Evolutionary conservation across 2,888 invertebrate genomes (phyloP), one percentile per base, ranked within the genome.

Genomic region (Temnothorax ravouxi): DNA sequence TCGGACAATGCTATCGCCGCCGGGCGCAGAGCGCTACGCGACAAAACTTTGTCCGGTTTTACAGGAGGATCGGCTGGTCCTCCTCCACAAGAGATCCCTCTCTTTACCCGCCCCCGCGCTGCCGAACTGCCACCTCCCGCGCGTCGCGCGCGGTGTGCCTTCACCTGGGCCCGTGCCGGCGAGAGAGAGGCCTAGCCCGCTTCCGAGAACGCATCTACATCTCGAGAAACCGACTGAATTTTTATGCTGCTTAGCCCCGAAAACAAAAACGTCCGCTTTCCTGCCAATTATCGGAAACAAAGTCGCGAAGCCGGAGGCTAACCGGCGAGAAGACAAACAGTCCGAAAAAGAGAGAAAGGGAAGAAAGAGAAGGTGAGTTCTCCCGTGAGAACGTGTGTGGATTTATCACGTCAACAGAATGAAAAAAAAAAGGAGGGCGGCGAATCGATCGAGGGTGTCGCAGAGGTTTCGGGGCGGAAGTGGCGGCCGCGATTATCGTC

Each of bases 131-230:
- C 67, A 56, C 56, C 85, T 71, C 74, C 77, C 84, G 69, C 82
- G 61, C 69, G 67, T 47, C 66, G 64, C 74, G 34, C 85, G 34
- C 85, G 64, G 52, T 38, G 62, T 18, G 52, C 84, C 84, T 84
- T 87, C 86, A 85, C 85, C 87, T 82, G 86, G 87, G 79, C 87
- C 87, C 34, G 6, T 34, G 47, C 34, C 44, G 79, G 54, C 76
- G 84, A 80, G 84, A 84, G 84, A 80, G 84, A 84, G 86, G 77
- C 88, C 86, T 86, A 88, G 80, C 86, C 84, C 77, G 88, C 90
- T 90, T 90, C 90, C 88, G 91, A 93, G 92, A 91, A 91, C 90
- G 91, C 92, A 92, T 93, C 92, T 92, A 93, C 93, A 91, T 91
- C 87, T 90, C 89, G 86, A 91, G 90, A 91, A 92, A 92, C 92